Evolutionary conservation across 2,113 vertebrate genomes (phyloP).

Genomic region (Aegotheles bennettii): DNA sequence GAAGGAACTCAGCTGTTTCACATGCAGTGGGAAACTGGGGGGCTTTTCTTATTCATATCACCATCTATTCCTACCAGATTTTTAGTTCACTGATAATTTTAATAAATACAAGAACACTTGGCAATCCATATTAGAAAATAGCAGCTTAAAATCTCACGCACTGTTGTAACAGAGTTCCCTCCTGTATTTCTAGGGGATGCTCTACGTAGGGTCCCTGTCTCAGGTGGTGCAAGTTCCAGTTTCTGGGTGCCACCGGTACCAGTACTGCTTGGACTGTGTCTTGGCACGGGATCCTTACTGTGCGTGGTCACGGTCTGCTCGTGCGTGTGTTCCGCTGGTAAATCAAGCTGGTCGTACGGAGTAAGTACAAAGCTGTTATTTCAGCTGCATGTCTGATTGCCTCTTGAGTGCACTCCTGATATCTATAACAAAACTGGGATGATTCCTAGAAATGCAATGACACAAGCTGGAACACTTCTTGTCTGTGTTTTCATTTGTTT

Average conservation of each 20-base stretch:
- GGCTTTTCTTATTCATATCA: background rate
- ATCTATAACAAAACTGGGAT: background rate
- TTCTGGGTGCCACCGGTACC: conserved; percentile 65
- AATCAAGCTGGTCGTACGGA: background rate
- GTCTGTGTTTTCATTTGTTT: background rate
- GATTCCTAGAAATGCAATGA: background rate
- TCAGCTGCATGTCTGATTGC: too few species aligned
- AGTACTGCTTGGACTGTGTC: conserved; percentile 72
- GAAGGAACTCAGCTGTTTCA: background rate
- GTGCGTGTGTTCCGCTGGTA: conserved; percentile 26
- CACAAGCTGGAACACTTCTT: background rate
- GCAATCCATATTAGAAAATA: background rate
- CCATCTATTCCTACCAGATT: background rate
- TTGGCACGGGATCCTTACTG: conserved; percentile 79
- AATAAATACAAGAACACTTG: background rate
- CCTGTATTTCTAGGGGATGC: conserved; percentile 55
- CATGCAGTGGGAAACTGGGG: background rate
- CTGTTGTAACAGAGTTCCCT: background rate
- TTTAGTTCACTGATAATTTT: background rate
- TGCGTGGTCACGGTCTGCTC: conserved; percentile 50
- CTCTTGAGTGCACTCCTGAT: background rate
- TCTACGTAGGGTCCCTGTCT: conserved; percentile 70
- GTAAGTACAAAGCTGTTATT: background rate
- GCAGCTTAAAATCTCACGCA: background rate
- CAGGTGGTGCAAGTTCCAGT: conserved; percentile 72